phyloP scores from a whole-genome alignment of 2,113 vertebrate species.

The Gallinago paraguaiae region DNA sequence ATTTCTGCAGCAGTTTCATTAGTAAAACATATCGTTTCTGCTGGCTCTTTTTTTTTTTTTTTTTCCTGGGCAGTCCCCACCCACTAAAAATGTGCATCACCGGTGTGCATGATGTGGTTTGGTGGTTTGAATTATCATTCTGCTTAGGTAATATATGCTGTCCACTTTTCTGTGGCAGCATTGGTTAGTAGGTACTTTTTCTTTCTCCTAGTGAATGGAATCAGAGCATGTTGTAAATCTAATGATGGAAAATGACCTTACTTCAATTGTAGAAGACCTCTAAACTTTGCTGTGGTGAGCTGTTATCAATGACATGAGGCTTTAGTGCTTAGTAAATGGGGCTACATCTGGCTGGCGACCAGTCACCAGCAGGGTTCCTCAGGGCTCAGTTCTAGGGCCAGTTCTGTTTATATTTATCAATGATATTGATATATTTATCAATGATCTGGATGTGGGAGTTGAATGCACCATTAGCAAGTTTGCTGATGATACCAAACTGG shows the following conservation, averaged over 20 bases:
- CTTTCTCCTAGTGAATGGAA: not conserved
- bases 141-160: not conserved
- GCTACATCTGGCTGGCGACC: fast-evolving
- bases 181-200: not conserved
- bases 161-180: not conserved
- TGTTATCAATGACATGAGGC: not conserved
- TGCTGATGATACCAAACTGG: not conserved
- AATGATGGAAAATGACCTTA: not conserved
- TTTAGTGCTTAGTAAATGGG: not conserved
- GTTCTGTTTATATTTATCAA: no score
- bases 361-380: fast-evolving
- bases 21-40: not conserved
- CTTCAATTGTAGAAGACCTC: not conserved
- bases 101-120: not conserved
- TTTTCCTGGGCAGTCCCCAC: not conserved
- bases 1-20: not conserved
- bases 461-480: not conserved
- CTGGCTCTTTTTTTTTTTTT: not conserved
- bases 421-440: not conserved
- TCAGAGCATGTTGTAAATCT: not conserved
- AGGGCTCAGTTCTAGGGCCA: not conserved
- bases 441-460: not conserved
- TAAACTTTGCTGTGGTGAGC: not conserved
- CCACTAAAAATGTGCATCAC: not conserved
- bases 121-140: not conserved